These are phyloP conservation scores for Drosophila aldrichi DNA, from an alignment of 2,888 invertebrate genomes.

Conservation along the genomic window DNA sequence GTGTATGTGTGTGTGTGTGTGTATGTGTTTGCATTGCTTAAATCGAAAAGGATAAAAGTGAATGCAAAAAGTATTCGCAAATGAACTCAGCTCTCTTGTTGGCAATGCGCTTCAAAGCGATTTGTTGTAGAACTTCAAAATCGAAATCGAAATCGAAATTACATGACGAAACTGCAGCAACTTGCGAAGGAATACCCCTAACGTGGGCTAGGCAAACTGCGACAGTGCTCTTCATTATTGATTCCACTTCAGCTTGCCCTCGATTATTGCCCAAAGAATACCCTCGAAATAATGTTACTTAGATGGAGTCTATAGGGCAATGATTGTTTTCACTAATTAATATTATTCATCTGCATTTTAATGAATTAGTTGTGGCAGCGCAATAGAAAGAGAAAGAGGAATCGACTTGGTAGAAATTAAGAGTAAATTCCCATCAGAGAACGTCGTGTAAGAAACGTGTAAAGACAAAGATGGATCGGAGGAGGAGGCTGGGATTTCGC, in stretches of 20 bases:
- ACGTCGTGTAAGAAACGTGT: too few relatives aligned
- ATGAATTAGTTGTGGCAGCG: too few relatives aligned
- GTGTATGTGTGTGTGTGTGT: neutral
- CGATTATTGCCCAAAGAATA: conserved; percentile 34
- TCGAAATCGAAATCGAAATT: neutral
- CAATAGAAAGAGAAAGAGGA: too few relatives aligned
- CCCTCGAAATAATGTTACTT: neutral
- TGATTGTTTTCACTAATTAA: too few relatives aligned
- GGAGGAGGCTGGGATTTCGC: too few relatives aligned
- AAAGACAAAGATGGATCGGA: too few relatives aligned
- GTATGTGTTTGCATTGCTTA: conserved; percentile 1
- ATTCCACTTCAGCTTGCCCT: too few relatives aligned
- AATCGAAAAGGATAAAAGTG: conserved; percentile 28
- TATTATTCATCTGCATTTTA: too few relatives aligned
- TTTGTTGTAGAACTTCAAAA: too few relatives aligned
- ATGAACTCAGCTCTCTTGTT: conserved; percentile 23
- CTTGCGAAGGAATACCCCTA: conserved; percentile 16
- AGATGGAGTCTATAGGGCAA: too few relatives aligned
- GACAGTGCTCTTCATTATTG: conserved; percentile 6
- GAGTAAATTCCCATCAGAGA: too few relatives aligned
- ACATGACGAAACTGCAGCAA: conserved; percentile 36
- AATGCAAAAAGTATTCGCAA: conserved; percentile 27
- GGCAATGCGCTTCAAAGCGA: conserved; percentile 29
- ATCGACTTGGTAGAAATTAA: too few relatives aligned
- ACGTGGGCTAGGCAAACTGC: neutral